phyloP scores from a whole-genome alignment of 1,140 invertebrate genomes.

The Drosophila burlai region DNA sequence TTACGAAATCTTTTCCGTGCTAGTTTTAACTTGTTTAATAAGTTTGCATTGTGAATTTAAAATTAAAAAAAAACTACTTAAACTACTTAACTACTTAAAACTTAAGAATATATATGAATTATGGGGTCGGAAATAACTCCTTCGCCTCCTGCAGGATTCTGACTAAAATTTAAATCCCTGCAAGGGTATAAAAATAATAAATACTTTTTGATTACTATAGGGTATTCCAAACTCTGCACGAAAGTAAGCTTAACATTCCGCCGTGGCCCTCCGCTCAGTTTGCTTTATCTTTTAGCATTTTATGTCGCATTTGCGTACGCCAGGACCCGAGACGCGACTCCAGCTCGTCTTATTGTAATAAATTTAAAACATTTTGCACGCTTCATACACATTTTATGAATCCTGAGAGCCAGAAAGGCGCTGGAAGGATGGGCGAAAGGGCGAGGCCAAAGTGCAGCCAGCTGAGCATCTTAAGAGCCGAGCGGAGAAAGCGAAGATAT shows the following conservation, averaged over 20 bases:
- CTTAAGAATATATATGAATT: no score
- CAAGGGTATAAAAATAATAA: no score
- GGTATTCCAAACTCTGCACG: not conserved
- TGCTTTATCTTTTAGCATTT: conserved; percentile 80
- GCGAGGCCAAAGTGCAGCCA: conserved; percentile 68
- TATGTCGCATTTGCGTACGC: conserved; percentile 80
- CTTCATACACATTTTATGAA: conserved; percentile 82
- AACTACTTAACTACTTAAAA: no score
- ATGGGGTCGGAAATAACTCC: no score
- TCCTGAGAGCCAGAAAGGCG: conserved; percentile 59
- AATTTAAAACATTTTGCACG: conserved; percentile 83
- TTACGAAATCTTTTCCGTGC: no score
- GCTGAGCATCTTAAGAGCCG: conserved; percentile 52
- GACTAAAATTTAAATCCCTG: no score
- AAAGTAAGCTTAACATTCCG: not conserved
- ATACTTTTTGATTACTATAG: not conserved
- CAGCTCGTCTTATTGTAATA: conserved; percentile 82
- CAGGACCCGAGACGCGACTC: conserved; percentile 46
- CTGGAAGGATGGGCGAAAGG: conserved; percentile 1
- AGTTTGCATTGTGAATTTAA: no score
- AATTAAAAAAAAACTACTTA: no score
- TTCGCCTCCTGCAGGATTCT: no score
- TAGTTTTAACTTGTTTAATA: no score
- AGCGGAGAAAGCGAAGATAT: conserved; percentile 53
- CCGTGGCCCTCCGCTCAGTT: conserved; percentile 20